Evolutionary conservation across 2,797 vertebrate species (phyloP), one percentile per base, ranked within the genome.

Genomic region (Borostomias antarcticus): DNA sequence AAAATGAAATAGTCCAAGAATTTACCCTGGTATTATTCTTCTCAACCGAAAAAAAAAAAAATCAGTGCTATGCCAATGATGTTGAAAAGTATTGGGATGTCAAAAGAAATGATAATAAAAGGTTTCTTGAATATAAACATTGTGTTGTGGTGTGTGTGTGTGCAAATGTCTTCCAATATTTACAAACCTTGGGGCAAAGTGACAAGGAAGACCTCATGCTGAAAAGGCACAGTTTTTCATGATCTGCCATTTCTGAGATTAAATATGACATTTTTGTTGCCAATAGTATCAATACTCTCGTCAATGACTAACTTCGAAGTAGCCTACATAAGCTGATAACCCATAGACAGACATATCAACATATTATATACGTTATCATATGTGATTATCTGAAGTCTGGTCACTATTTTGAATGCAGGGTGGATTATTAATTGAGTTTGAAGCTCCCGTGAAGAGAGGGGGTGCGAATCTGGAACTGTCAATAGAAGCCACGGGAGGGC

Each of bases 401-500:
- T 51, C n/a, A 51, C 23, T 25, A 5, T 23, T 23, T 6, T 50
- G 15, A 50, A 21, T 51, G 48, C n/a, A 9, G 10, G 19, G 21
- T 23, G 3, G 9, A 52, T 52, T 17, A 15, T 25, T 19, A 29
- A 57, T 60, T 52, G 15, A 15, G 26, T 57, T 25, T n/a, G n/a
- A 5, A n/a, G 30, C 5, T 43, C 47, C 25, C 30, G n/a, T 58
- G 47, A 21, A 52, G 32, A 28, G 32, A 35, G 17, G 25, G 43
- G 33, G n/a, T 26, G 48, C 13, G 52, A 4, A 37, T 60, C 25
- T 48, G 19, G 28, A 58, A 63, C 60, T 63, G 64, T 58, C 70
- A 66, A 60, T 29, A 53, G 48, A 43, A 77, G 70, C 92, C 93
- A 79, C 92, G 85, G 69, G 93, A 91, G 90, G 91, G 92, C 89